These are phyloP conservation scores for Agonum fuliginosum DNA, from an alignment of 2,888 invertebrate genomes.

Conservation along the genomic window DNA sequence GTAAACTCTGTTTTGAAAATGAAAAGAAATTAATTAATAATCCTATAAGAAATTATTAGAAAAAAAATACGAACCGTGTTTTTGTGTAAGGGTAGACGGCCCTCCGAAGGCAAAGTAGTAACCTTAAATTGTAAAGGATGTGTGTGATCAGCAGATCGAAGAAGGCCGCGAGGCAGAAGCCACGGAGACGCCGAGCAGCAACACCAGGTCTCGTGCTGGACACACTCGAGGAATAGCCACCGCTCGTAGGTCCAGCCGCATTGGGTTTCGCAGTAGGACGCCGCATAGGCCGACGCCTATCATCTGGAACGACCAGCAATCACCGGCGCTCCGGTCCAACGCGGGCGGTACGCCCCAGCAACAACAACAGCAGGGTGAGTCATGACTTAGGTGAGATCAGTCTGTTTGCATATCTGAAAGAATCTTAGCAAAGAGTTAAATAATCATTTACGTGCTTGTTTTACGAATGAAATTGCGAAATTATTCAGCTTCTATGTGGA, in stretches of 20 bases:
- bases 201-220: constrained; percentile 72
- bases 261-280: constrained; percentile 66
- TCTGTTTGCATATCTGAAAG: no score
- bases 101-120: no score
- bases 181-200: constrained; percentile 77
- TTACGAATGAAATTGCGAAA: no score
- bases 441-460: background rate
- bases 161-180: constrained; percentile 90
- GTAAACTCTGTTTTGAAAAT: no score
- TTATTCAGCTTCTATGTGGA: no score
- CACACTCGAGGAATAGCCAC: constrained; percentile 63
- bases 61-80: no score
- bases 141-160: constrained; percentile 73
- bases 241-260: constrained; percentile 66
- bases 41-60: no score
- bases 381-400: no score
- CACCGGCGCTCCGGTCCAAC: constrained; percentile 52
- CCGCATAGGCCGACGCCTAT: constrained; percentile 78
- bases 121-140: background rate
- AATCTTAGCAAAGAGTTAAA: no score
- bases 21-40: no score
- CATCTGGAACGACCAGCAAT: constrained; percentile 75
- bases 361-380: constrained; percentile 62
- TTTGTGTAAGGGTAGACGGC: no score
- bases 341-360: constrained; percentile 63